Evolutionary conservation across 92 coral and sea anemone species (phyloP).

Genomic region (Palythoa heliodiscus): DNA sequence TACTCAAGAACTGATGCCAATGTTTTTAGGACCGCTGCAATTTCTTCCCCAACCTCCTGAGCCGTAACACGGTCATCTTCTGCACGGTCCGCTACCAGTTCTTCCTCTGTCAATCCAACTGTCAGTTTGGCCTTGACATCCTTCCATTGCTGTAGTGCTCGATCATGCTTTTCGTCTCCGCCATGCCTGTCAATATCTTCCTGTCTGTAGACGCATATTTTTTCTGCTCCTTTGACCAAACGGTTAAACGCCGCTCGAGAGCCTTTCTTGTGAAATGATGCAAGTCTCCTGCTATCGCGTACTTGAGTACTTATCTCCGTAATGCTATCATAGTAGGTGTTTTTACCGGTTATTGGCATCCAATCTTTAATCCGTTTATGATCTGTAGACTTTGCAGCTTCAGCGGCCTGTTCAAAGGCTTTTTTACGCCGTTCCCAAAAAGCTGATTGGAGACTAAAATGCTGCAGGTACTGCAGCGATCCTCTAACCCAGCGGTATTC

Average conservation of each 20-base stretch:
- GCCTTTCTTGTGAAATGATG: not conserved
- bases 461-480: not conserved
- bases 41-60: not conserved
- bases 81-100: not conserved
- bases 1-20: not conserved
- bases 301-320: not conserved
- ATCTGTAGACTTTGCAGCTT: no score
- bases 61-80: not conserved
- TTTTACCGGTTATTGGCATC: not conserved
- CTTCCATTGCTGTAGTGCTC: not conserved
- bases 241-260: not conserved
- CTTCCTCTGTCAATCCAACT: not conserved
- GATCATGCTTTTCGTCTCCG: not conserved
- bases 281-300: not conserved
- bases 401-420: not conserved
- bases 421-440: not conserved
- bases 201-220: not conserved
- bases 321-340: not conserved
- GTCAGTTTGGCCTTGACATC: not conserved
- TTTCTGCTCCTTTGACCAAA: not conserved
- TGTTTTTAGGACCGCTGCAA: not conserved
- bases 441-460: not conserved
- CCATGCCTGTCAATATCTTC: not conserved
- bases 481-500: slow-evolving; percentile 19
- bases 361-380: no score